A percentile compares a stretch with the other conserved stretches of the same genome.
These are phyloP conservation scores for Lycaena phlaeas DNA, from an alignment of 2,888 invertebrate genomes.

Conservation along the genomic window DNA sequence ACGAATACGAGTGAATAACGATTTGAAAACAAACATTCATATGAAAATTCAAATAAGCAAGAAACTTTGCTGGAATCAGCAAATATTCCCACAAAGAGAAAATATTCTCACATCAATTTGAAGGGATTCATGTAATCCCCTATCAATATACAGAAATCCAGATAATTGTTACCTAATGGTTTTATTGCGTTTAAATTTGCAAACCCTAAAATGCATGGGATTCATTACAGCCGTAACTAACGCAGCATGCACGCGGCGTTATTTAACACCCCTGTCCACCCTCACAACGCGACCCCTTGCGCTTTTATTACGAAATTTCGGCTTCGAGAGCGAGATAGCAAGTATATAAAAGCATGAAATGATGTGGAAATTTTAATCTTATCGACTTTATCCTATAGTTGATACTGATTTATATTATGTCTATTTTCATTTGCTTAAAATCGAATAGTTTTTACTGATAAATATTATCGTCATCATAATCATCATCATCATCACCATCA, in stretches of 20 bases:
- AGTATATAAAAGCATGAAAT: background rate
- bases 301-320: conserved; percentile 10
- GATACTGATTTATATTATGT: too few species aligned
- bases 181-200: conserved; percentile 29
- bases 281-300: conserved; percentile 33
- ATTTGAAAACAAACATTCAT: too few species aligned
- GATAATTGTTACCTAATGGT: conserved; percentile 25
- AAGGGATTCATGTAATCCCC: conserved; percentile 14
- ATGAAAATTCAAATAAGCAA: too few species aligned
- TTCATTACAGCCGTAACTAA: conserved; percentile 60
- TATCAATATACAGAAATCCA: conserved; percentile 17
- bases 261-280: conserved; percentile 42
- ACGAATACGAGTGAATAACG: too few species aligned
- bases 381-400: too few species aligned
- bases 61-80: background rate
- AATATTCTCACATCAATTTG: conserved; percentile 8
- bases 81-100: background rate
- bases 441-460: too few species aligned
- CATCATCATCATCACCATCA: too few species aligned
- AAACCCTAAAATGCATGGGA: conserved; percentile 53
- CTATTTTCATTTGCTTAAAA: too few species aligned
- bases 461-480: too few species aligned
- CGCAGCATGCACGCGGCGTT: conserved; percentile 46
- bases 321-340: background rate
- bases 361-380: too few species aligned